Evolutionary conservation across 2,797 vertebrate genomes (phyloP), one percentile per base, ranked within the genome.

Genomic region (Intellagama lesueurii): DNA sequence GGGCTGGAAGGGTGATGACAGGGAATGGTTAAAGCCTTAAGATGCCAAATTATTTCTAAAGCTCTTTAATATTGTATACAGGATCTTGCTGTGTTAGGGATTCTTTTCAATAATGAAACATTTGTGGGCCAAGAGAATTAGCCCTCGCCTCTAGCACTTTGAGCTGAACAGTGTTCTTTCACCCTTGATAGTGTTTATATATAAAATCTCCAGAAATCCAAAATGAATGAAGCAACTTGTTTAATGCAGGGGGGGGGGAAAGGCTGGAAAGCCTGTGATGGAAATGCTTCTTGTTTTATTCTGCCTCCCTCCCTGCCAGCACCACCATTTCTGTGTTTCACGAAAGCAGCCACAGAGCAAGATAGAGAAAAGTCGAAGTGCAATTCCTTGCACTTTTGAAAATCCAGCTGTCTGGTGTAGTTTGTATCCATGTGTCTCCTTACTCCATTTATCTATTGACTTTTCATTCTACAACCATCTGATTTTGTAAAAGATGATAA

Each of bases 141-240:
- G 90, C 87, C 72, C 80, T 22, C 30, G 87, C 82, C 26, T 91
- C 81, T 83, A 93, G 86, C 85, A 60, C 68, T 84, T 60, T 64
- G 66, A 0, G 0, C 60, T 88, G 93, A 90, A 94, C 93, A 90
- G 76, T 68, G 24, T 91, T 86, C 89, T 93, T 91, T 91, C 44
- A 78, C 35, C 0, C 0, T 90, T 89, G 56, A 64, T 86, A 64
- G 91, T 85, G 85, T 85, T 80, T 89, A 80, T 86, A 72, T n/a
- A 90, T 91, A 72, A 90, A 93, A 92, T 90, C 86, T 87, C 87
- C 91, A 87, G 90, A 90, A 93, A 93, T 92, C 84, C 76, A 88
- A 92, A 87, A 90, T 85, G 52, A 79, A 83, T 87, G 86, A 92
- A 93, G 30, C 90, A 40, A 70, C 52, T 87, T 76, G 35, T 83